Evolutionary conservation across 2,113 vertebrate species (phyloP).

Genomic region (Fregata magnificens): DNA sequence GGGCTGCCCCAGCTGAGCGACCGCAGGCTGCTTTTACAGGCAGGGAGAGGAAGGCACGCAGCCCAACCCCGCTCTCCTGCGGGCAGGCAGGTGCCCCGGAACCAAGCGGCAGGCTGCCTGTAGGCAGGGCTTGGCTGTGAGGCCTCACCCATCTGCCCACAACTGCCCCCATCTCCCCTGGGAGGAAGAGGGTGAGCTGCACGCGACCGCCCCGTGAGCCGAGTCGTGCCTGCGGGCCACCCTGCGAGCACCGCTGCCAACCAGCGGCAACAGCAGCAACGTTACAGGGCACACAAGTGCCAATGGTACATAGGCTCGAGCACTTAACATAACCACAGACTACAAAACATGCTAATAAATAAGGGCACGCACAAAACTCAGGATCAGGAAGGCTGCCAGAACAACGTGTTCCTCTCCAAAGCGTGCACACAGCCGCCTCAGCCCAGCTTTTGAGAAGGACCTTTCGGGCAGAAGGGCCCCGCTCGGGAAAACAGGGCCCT

Average conservation of each 20-base stretch:
- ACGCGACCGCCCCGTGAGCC: neutral
- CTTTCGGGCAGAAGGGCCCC: neutral
- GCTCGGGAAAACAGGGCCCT: neutral
- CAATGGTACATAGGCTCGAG: neutral
- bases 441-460: neutral
- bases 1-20: neutral
- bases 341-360: neutral
- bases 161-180: accelerated
- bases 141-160: accelerated
- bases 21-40: neutral
- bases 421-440: neutral
- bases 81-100: accelerated
- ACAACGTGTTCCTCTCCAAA: neutral
- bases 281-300: neutral
- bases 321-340: neutral
- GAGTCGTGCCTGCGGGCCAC: neutral
- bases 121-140: neutral
- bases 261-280: neutral
- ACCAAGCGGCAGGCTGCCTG: neutral
- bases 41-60: neutral
- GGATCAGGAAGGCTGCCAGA: neutral
- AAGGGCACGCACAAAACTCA: neutral
- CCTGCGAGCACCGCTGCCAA: neutral
- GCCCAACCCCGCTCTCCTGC: accelerated
- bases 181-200: neutral